Evolutionary conservation across 2,888 invertebrate species (phyloP).

Genomic region (Gymnoscelis rufifasciata): DNA sequence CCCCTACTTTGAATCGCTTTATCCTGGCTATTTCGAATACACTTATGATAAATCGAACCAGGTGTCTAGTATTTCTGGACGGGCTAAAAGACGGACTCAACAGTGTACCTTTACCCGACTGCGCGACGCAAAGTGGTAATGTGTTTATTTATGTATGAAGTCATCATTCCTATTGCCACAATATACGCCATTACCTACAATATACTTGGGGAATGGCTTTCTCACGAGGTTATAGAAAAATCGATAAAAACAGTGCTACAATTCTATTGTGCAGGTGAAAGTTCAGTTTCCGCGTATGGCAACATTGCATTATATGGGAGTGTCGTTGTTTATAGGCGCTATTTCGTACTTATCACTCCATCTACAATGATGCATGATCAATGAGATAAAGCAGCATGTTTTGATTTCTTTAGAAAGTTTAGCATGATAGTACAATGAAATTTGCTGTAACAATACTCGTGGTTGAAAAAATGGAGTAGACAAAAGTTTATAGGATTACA

Average conservation of each 20-base stretch:
- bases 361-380: conserved; percentile 12
- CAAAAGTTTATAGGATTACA: too few relatives aligned
- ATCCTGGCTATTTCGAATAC: too few relatives aligned
- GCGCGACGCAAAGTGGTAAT: too few relatives aligned
- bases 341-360: conserved; percentile 22
- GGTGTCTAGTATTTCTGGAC: too few relatives aligned
- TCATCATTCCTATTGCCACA: too few relatives aligned
- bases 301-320: conserved; percentile 23
- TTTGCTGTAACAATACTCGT: too few relatives aligned
- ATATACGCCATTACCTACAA: not conserved
- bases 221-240: conserved; percentile 45
- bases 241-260: conserved; percentile 41
- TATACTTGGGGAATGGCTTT: conserved; percentile 18
- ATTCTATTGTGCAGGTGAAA: conserved; percentile 64
- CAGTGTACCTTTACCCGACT: too few relatives aligned
- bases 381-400: conserved; percentile 2
- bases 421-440: not conserved
- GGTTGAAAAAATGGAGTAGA: too few relatives aligned
- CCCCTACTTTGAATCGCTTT: too few relatives aligned
- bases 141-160: too few relatives aligned
- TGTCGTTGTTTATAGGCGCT: conserved; percentile 11
- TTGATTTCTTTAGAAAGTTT: conserved; percentile 11
- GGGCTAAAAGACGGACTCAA: too few relatives aligned
- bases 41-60: too few relatives aligned
- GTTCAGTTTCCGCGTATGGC: conserved; percentile 42